Percentiles rank a stretch among this genome's conserved stretches.
Conservation (phyloP, 2,888 invertebrate species). For the Eupithecia abbreviata region DNA sequence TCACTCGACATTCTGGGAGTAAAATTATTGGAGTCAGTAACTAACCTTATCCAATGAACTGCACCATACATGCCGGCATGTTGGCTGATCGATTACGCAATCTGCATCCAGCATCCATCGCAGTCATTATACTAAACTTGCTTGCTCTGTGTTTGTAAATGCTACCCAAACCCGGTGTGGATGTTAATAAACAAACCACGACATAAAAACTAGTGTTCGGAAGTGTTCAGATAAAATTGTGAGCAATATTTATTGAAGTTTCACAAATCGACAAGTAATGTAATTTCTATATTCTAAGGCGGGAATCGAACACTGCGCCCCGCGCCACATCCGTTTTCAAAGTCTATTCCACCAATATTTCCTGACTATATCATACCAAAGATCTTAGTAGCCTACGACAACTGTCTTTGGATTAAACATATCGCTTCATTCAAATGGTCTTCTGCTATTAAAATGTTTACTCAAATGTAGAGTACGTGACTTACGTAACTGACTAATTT, state of each 20-base stretch:
- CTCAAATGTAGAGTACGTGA: slow-evolving; percentile 16
- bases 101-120: slow-evolving; percentile 23
- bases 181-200: too few species aligned
- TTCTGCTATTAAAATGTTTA: neutral
- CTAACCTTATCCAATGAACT: slow-evolving; percentile 22
- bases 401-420: neutral
- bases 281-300: too few species aligned
- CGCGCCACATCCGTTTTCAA: too few species aligned
- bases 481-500: slow-evolving; percentile 34
- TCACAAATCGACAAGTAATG: too few species aligned
- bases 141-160: neutral
- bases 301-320: too few species aligned
- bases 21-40: neutral
- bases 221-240: too few species aligned
- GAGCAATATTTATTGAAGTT: too few species aligned
- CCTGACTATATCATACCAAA: neutral
- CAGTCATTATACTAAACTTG: neutral
- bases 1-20: neutral
- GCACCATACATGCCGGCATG: slow-evolving; percentile 42
- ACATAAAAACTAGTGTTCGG: too few species aligned
- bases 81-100: slow-evolving; percentile 48
- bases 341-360: neutral
- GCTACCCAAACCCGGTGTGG: too few species aligned
- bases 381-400: too few species aligned
- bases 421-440: neutral